phyloP scores from a whole-genome alignment of 1,140 invertebrate genomes.

The Lithobius niger region DNA sequence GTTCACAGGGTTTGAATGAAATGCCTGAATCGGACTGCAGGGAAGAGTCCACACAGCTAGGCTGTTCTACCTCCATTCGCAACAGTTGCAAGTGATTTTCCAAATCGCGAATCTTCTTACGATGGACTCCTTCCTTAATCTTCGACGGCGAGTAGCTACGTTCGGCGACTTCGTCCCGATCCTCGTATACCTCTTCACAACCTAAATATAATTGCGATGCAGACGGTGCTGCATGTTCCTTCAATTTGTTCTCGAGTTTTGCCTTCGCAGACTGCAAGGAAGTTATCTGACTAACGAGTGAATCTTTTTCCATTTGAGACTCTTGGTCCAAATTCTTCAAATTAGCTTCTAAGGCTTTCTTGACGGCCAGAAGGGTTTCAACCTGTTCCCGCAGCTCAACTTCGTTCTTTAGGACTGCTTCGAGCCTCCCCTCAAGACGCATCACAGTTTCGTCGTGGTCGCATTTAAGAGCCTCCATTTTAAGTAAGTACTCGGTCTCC shows the following conservation, averaged over 20 bases:
- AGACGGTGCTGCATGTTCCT: not conserved
- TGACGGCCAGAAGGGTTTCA: constrained; percentile 11
- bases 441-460: constrained; percentile 9
- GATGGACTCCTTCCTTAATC: not conserved
- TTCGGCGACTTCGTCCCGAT: too few relatives aligned
- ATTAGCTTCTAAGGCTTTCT: constrained; percentile 10
- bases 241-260: not conserved
- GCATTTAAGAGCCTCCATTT: constrained; percentile 7
- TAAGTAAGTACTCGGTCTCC: constrained; percentile 5
- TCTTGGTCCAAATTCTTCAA: not conserved
- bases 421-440: constrained; percentile 12
- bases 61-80: not conserved
- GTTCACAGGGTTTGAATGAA: not conserved
- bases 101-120: not conserved
- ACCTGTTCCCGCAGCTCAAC: constrained; percentile 11
- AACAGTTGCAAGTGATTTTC: not conserved
- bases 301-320: not conserved
- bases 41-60: not conserved
- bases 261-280: not conserved
- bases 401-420: constrained; percentile 2
- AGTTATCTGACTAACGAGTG: not conserved
- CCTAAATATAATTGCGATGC: not conserved
- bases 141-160: too few relatives aligned
- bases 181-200: not conserved
- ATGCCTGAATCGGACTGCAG: not conserved